A percentile compares a stretch with the other conserved stretches of the same genome.
These are phyloP conservation scores for Protosalanx chinensis DNA, from an alignment of 2,797 vertebrate species.

Conservation along the genomic window DNA sequence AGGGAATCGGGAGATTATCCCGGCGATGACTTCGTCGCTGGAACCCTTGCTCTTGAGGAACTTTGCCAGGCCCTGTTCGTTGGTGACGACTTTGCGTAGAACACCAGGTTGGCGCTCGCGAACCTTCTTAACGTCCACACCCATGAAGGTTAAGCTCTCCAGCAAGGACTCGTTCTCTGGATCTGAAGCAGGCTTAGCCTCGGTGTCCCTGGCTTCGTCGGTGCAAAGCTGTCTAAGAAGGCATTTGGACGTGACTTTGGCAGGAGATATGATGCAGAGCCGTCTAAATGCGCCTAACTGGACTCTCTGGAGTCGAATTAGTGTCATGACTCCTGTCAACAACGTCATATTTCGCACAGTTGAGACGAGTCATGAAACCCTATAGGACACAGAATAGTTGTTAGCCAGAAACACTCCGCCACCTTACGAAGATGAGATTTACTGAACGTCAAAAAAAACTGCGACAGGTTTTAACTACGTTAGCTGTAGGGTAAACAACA, in stretches of 20 bases:
- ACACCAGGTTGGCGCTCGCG: slow-evolving; percentile 69
- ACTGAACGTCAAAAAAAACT: no score
- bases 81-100: slow-evolving; percentile 65
- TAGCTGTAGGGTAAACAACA: no score
- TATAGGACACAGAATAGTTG: slow-evolving; percentile 11
- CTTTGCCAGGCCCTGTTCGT: slow-evolving; percentile 67
- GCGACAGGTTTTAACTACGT: no score
- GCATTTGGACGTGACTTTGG: slow-evolving; percentile 11
- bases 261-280: slow-evolving; percentile 1
- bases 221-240: slow-evolving; percentile 41
- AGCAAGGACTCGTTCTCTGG: slow-evolving; percentile 70
- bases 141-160: slow-evolving; percentile 67
- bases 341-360: slow-evolving; percentile 46
- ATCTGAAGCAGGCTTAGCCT: background rate
- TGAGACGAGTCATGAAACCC: slow-evolving; percentile 10
- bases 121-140: slow-evolving; percentile 72
- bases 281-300: slow-evolving; percentile 7
- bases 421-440: no score
- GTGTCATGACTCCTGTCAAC: slow-evolving; percentile 17
- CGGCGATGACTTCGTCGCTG: slow-evolving; percentile 59
- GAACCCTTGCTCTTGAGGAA: slow-evolving; percentile 77
- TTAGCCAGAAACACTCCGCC: background rate
- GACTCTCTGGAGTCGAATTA: slow-evolving; percentile 31
- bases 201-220: background rate
- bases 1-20: slow-evolving; percentile 78